Evolutionary conservation across 53 echinoderm and acorn worm species (phyloP), one percentile per base, ranked within the genome.

Genomic region (Stichopus horrens): DNA sequence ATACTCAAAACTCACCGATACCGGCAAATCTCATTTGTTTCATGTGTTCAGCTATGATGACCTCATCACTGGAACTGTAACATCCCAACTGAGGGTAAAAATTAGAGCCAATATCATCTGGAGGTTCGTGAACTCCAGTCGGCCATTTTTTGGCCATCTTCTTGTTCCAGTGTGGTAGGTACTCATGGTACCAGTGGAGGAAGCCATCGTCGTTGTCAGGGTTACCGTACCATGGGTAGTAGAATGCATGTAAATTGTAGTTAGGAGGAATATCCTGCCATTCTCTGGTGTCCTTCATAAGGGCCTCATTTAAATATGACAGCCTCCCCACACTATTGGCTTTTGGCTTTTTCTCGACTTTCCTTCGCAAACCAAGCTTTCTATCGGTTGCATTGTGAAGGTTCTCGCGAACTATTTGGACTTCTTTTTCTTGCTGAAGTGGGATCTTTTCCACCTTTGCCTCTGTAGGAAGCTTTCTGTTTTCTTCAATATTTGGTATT

Each of bases 201-300:
- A 91, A 97, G 55, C 13, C 23, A 7, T 89, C 83, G 54, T 97
- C 92, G 88, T 78, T 89, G 67, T 95, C 89, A 0, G 94, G 97
- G 71, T 89, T 97, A 9, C 97, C 97, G 52, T 97, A 97, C 97
- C 97, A 97, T 5, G 97, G 97, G 58, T 97, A 97, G 83, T 97
- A 97, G 83, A 97, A 97, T 9, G 91, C 94, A 55, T 97, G 97
- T 16, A 95, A 60, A 67, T 94, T 92, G 71, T 94, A 92, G 75
- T 93, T 97, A 4, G 95, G 92, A 5, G 23, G 73, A 51, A 87
- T 87, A n/a, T 74, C 74, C 53, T 57, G 53, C 87, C 87, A 87
- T 10, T 73, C 74, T 54, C 87, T n/a, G 22, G 56, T 16, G 37
- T 87, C 87, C 18, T 87, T 75, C 58, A 54, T 13, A 68, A 74